phyloP scores from a whole-genome alignment of 2,113 vertebrate genomes.

The Brachyhypopomus occidentalis region DNA sequence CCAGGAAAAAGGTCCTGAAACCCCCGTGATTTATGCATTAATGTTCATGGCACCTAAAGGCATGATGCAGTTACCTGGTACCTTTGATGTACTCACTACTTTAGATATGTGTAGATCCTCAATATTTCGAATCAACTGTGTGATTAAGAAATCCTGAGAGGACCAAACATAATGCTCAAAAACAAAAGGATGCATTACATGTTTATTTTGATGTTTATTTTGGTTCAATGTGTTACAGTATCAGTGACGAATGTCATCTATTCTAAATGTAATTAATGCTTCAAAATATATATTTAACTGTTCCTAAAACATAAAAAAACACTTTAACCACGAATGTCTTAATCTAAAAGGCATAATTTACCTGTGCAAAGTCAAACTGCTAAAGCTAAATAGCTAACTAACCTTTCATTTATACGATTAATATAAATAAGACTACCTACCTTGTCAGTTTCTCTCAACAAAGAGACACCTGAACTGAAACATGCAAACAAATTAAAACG shows the following conservation, averaged over 20 bases:
- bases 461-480: slow-evolving; percentile 31
- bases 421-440: neutral
- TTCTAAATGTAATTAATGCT: neutral
- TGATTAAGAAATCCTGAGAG: slow-evolving; percentile 49
- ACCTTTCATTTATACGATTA: neutral
- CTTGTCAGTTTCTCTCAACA: slow-evolving; percentile 9
- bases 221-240: neutral
- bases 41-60: neutral
- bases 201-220: neutral
- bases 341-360: neutral
- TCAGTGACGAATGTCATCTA: neutral
- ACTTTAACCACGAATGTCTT: neutral
- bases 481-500: neutral
- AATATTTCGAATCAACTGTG: slow-evolving; percentile 43
- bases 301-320: neutral
- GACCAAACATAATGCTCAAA: neutral
- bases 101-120: slow-evolving; percentile 42
- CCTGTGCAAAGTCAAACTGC: neutral
- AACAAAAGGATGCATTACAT: neutral
- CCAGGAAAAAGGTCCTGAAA: too few relatives aligned
- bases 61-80: neutral
- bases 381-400: neutral
- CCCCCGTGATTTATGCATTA: neutral
- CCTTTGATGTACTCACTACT: slow-evolving; percentile 32
- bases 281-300: neutral